phyloP scores from a whole-genome alignment of 2,797 vertebrate species.

The Sebastes glaucus region DNA sequence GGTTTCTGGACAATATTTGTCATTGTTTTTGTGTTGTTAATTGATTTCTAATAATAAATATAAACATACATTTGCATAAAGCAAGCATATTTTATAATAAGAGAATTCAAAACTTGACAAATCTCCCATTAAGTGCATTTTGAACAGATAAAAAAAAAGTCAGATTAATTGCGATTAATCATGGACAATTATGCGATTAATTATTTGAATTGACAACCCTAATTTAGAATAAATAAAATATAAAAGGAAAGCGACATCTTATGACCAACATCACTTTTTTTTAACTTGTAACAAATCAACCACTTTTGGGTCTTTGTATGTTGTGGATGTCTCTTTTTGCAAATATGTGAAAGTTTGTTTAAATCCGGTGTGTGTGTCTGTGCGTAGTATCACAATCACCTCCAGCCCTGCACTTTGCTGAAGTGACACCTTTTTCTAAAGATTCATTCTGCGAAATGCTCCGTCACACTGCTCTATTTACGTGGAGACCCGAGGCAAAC shows the following conservation, averaged over 20 bases:
- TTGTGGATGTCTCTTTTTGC: not conserved
- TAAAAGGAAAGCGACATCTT: not conserved
- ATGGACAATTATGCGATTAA: too few relatives aligned
- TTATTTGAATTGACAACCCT: too few relatives aligned
- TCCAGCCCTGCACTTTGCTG: conserved; percentile 25
- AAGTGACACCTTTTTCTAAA: conserved; percentile 55
- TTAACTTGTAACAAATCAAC: not conserved
- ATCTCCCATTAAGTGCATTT: too few relatives aligned
- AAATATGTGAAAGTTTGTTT: not conserved
- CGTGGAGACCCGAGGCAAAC: conserved; percentile 67
- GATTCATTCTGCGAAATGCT: conserved; percentile 69
- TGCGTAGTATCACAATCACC: not conserved
- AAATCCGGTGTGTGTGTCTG: not conserved
- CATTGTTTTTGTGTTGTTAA: too few relatives aligned
- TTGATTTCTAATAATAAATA: too few relatives aligned
- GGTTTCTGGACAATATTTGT: too few relatives aligned
- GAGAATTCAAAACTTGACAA: too few relatives aligned
- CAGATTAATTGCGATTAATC: too few relatives aligned
- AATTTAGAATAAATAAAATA: not conserved
- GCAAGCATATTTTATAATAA: too few relatives aligned
- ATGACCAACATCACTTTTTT: not conserved
- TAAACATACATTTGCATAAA: too few relatives aligned
- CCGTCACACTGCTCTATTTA: conserved; percentile 69
- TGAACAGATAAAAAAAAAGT: too few relatives aligned
- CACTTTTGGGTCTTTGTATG: not conserved